Base-by-base conservation (phyloP, 1,140 invertebrate species). In the Leptinotarsa lineolata region DNA sequence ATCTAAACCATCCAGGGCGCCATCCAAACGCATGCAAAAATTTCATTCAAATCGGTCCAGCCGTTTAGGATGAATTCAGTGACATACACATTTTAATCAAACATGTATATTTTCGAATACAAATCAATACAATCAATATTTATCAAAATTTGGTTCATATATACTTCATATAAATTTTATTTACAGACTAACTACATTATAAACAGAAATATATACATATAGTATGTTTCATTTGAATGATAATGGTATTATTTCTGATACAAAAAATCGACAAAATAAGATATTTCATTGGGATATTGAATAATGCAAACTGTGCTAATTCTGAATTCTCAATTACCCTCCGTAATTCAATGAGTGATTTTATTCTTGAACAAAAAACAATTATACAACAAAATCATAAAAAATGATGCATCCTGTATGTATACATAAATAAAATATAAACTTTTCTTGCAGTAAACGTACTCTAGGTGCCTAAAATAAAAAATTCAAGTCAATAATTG, bases 171-270 rank as follows among this genome's bases (percentile, higher is more conserved):
- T 22, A 22, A 63, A 20, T 63, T 63, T 63, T 63, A 63, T 63
- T 63, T 63, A 63, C 61, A 63, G 20, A 22, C 61, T 63, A 63
- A 63, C 61, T 63, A 63, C 61, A 63, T 63, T 63, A 63, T 63
- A 12, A 21, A 63, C 61, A 63, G 61, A 22, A 54, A 54, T 63
- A 63, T 63, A 63, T 63, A 63, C 16, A 63, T 63, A 63, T 24
- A 63, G 24, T 12, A 63, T 63, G 61, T 63, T 30, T 63, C 61
- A 63, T 63, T 63, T 63, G 21, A 20, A 63, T 30, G 24, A 15
- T 20, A 63, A 21, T 24, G 1, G 4, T 22, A 18, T 30, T 63
- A 20, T 22, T 20, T 5, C 5, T 18, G 0, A 63, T 16, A 16
- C 15, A 20, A 20, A 63, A 63, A 63, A 63, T 4, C 11, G 11